A percentile compares a stretch with the other conserved stretches of the same genome.
These are phyloP conservation scores for Drosophila kikkawai DNA, from an alignment of 1,140 invertebrate species.

Conservation along the genomic window DNA sequence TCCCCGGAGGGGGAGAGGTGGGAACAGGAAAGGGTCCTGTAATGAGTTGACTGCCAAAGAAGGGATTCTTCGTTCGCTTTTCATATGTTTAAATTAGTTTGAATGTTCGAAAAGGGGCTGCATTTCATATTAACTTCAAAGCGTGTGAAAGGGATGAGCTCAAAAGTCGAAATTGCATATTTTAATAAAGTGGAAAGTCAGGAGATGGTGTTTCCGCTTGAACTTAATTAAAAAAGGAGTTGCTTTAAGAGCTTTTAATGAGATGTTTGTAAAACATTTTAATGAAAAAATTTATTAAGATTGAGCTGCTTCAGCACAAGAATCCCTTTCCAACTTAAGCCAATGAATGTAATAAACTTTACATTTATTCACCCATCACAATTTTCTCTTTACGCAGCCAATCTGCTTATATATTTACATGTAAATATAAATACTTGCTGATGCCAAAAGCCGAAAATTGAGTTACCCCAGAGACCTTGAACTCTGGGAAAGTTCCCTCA, in stretches of 20 bases:
- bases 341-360: background rate
- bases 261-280: too few relatives aligned
- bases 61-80: constrained; percentile 15
- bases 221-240: too few relatives aligned
- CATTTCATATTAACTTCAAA: constrained; percentile 22
- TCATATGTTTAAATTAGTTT: constrained; percentile 61
- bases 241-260: background rate
- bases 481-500: background rate
- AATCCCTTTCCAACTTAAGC: background rate
- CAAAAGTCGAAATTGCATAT: constrained; percentile 8
- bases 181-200: background rate
- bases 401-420: constrained; percentile 1
- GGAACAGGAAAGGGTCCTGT: constrained; percentile 24
- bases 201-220: background rate
- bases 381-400: constrained; percentile 2
- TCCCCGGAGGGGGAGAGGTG: background rate
- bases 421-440: constrained; percentile 26
- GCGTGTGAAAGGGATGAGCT: background rate
- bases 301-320: too few relatives aligned
- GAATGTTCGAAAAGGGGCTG: constrained; percentile 25
- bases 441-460: constrained; percentile 12
- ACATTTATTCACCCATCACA: constrained; percentile 1
- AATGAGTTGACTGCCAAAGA: constrained; percentile 44
- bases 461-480: constrained; percentile 27
- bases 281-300: background rate